phyloP scores from a whole-genome alignment of 2,797 vertebrate species.

The Tarsius wallacei region DNA sequence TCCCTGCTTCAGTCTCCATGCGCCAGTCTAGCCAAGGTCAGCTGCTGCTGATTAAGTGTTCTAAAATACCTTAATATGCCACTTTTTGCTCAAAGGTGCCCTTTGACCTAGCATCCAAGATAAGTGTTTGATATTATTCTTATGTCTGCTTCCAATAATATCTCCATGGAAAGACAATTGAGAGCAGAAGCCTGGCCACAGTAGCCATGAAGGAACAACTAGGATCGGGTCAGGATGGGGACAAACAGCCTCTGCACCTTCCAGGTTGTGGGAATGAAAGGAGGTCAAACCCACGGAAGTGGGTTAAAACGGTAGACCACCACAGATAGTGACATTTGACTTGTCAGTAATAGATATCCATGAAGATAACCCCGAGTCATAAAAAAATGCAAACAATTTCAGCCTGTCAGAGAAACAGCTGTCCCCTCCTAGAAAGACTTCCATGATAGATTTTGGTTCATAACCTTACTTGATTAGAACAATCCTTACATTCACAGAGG shows the following conservation, averaged over 20 bases:
- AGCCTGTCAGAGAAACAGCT: not conserved
- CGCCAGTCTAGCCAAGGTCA: not conserved
- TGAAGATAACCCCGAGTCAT: not conserved
- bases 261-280: not conserved
- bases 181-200: not conserved
- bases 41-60: not conserved
- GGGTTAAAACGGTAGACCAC: not conserved
- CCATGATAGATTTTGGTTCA: not conserved
- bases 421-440: conserved; percentile 47
- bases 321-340: not conserved
- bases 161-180: not conserved
- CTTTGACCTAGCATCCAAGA: conserved; percentile 2
- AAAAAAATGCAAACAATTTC: not conserved
- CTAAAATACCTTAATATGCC: not conserved
- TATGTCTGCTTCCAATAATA: conserved; percentile 66
- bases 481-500: not conserved
- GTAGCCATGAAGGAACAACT: conserved; percentile 3
- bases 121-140: not conserved
- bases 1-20: not conserved
- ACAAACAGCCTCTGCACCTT: not conserved
- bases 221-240: not conserved
- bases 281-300: not conserved
- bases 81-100: not conserved
- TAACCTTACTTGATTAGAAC: not conserved
- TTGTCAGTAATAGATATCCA: not conserved